Evolutionary conservation across 1,140 invertebrate species (phyloP).

Genomic region (Dufourea novaeangliae): DNA sequence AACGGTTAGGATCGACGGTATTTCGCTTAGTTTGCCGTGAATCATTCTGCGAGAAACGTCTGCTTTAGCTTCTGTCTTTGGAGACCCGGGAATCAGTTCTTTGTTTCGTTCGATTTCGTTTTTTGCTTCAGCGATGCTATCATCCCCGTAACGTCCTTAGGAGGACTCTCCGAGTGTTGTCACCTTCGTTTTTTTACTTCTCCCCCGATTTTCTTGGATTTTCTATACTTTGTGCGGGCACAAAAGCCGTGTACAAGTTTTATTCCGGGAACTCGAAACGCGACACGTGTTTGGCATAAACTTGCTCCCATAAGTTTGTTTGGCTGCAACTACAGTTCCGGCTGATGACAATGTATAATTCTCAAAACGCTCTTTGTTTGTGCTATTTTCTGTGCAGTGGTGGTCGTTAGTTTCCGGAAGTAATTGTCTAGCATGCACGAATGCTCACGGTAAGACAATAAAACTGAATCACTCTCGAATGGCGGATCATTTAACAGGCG

Average conservation of each 20-base stretch:
- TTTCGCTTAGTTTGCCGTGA: neutral
- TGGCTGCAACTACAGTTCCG: neutral
- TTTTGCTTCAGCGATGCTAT: neutral
- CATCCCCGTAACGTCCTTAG: neutral
- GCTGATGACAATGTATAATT: neutral
- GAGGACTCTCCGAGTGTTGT: neutral
- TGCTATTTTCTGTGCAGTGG: neutral
- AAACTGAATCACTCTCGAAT: no score
- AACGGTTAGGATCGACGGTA: neutral
- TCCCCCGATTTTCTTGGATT: neutral
- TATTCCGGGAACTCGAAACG: conserved; percentile 2
- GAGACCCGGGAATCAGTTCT: neutral
- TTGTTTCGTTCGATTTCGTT: neutral
- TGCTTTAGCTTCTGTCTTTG: neutral
- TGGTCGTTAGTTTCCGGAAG: no score
- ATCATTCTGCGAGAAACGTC: conserved; percentile 1
- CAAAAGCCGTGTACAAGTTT: neutral
- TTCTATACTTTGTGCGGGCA: neutral
- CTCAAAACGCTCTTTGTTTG: neutral
- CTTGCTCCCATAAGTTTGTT: neutral
- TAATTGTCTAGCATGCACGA: no score
- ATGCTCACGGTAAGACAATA: no score
- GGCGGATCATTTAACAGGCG: no score
- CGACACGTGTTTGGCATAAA: conserved; percentile 1
- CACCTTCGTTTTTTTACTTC: neutral